Percentiles rank a stretch among this genome's conserved stretches.
phyloP scores from a whole-genome alignment of 2,888 invertebrate genomes.

The Xiphydria camelus region DNA sequence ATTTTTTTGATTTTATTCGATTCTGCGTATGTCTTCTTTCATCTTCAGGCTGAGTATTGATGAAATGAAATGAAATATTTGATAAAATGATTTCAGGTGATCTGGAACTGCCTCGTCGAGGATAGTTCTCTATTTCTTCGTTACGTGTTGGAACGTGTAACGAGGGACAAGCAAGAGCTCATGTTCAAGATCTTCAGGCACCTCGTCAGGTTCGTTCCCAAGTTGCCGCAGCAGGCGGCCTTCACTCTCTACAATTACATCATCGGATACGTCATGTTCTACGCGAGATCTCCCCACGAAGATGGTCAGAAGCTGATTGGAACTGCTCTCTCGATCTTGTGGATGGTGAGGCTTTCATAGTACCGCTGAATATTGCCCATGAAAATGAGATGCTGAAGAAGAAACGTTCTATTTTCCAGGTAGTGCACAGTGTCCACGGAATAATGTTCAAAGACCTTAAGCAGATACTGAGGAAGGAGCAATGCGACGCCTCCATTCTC shows the following conservation, averaged over 20 bases:
- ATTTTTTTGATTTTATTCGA: neutral
- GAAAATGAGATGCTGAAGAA: neutral
- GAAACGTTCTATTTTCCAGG: constrained; percentile 60
- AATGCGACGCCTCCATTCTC: constrained; percentile 97
- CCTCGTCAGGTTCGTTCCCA: constrained; percentile 88
- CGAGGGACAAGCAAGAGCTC: constrained; percentile 89
- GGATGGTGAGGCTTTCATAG: constrained; percentile 88
- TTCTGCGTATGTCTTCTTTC: neutral
- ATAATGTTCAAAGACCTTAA: constrained; percentile 99
- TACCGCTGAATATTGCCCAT: neutral
- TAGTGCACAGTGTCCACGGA: constrained; percentile 97
- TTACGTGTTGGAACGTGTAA: constrained; percentile 93
- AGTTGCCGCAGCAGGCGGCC: constrained; percentile 95
- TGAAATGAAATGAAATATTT: neutral
- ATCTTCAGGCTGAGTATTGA: neutral
- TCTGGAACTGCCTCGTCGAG: constrained; percentile 97
- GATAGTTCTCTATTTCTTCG: constrained; percentile 95
- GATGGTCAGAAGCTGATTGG: constrained; percentile 93
- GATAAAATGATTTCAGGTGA: constrained; percentile 65
- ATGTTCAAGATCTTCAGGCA: constrained; percentile 93
- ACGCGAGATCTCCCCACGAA: constrained; percentile 94
- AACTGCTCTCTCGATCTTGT: constrained; percentile 90
- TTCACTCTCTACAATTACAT: constrained; percentile 98
- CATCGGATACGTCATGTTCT: constrained; percentile 99
- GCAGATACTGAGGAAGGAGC: constrained; percentile 97